phyloP scores from a whole-genome alignment of 1,140 invertebrate genomes.

The Ladona fulva region DNA sequence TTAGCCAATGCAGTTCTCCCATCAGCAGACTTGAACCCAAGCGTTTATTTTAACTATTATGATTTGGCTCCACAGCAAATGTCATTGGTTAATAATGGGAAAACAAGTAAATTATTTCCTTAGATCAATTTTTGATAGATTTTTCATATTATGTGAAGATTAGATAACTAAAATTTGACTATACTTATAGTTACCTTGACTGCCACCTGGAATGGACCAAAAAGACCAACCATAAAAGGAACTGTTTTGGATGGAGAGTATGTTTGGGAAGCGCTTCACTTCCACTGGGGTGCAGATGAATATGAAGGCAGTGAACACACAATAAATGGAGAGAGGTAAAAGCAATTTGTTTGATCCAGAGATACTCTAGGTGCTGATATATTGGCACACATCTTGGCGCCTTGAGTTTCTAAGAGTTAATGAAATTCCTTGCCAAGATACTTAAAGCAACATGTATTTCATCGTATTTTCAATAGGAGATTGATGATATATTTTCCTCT shows the following conservation, averaged over 20 bases:
- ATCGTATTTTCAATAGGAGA: constrained; percentile 2
- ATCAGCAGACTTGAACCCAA: neutral
- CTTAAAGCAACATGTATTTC: neutral
- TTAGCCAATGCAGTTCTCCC: constrained; percentile 26
- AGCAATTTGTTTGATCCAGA: constrained; percentile 29
- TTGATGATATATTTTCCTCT: no score
- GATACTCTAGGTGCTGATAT: no score
- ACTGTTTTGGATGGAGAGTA: constrained; percentile 62
- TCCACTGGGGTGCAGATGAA: constrained; percentile 79
- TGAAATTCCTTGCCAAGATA: no score
- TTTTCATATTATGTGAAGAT: constrained; percentile 30
- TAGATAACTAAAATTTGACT: constrained; percentile 27
- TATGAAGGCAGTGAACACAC: constrained; percentile 77
- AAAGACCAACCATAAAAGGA: constrained; percentile 49
- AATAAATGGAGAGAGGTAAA: constrained; percentile 49
- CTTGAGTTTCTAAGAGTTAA: no score
- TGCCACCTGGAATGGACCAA: constrained; percentile 42
- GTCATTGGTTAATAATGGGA: constrained; percentile 11
- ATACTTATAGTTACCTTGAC: constrained; percentile 30
- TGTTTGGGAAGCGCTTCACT: constrained; percentile 69
- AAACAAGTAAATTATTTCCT: constrained; percentile 7
- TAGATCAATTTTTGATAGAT: constrained; percentile 12
- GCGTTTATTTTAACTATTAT: no score
- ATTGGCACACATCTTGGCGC: no score
- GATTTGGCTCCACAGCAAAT: no score